A percentile compares a stretch with the other conserved stretches of the same genome.
Evolutionary conservation across 2,888 invertebrate species (phyloP).

Genomic region (Papilio protenor): DNA sequence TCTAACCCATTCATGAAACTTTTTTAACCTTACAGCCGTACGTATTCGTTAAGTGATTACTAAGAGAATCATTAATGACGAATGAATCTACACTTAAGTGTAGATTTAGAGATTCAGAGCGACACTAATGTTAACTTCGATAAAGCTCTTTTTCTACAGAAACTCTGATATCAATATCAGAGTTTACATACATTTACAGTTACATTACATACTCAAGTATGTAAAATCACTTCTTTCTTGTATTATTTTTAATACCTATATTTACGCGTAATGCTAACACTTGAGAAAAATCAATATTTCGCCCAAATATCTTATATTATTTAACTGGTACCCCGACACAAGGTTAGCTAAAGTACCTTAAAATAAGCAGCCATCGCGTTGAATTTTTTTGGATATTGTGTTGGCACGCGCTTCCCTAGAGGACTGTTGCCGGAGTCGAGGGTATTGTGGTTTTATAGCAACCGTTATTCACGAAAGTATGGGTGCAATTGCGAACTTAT

Average conservation of each 20-base stretch:
- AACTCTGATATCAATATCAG: too few species aligned
- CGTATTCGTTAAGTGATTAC: background rate
- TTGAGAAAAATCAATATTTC: background rate
- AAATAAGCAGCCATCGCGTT: slow-evolving; percentile 70
- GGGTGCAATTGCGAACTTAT: slow-evolving; percentile 75
- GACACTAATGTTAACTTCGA: background rate
- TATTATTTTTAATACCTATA: background rate
- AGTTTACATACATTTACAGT: too few species aligned
- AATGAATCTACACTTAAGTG: background rate
- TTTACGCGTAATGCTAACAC: background rate
- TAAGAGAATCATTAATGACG: too few species aligned
- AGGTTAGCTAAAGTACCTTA: slow-evolving; percentile 66
- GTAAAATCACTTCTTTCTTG: background rate
- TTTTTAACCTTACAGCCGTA: background rate
- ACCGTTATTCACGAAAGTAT: slow-evolving; percentile 67
- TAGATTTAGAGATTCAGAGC: background rate
- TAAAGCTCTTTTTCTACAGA: background rate
- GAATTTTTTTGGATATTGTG: slow-evolving; percentile 47
- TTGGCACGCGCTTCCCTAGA: slow-evolving; percentile 62
- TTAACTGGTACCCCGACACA: background rate
- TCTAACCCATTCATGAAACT: background rate
- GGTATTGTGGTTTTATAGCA: slow-evolving; percentile 76
- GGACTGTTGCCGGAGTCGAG: slow-evolving; percentile 65
- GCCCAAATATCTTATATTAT: background rate
- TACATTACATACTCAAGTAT: too few species aligned